A percentile compares a stretch with the other conserved stretches of the same genome.
These are phyloP conservation scores for Pantelozetes paolii DNA, from an alignment of 2,888 invertebrate species.

Conservation along the genomic window DNA sequence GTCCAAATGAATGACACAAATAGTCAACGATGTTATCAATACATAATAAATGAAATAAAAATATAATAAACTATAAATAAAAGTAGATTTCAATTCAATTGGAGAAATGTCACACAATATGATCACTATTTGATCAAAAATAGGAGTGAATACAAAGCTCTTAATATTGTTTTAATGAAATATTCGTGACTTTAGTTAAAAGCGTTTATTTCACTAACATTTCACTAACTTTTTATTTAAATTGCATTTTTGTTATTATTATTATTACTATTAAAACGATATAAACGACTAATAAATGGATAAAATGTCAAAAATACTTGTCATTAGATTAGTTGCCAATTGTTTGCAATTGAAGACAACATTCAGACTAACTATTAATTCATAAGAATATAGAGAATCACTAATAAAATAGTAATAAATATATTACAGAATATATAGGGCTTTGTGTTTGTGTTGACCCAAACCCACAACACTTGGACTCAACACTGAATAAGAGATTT, in stretches of 20 bases:
- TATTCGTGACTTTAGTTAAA: slow-evolving; percentile 19
- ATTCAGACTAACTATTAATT: neutral
- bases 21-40: slow-evolving; percentile 13
- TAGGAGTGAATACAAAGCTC: neutral
- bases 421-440: slow-evolving; percentile 6
- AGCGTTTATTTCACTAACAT: slow-evolving; percentile 16
- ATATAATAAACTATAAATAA: neutral
- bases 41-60: neutral
- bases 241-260: slow-evolving; percentile 23
- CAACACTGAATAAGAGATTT: neutral
- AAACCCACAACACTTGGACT: neutral
- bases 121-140: slow-evolving; percentile 15
- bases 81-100: neutral
- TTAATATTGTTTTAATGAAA: slow-evolving; percentile 19
- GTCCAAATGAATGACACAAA: slow-evolving; percentile 11
- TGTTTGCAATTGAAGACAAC: neutral
- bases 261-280: neutral
- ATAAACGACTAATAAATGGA: neutral
- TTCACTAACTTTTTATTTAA: slow-evolving; percentile 22
- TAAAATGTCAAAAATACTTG: neutral
- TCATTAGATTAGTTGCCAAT: neutral
- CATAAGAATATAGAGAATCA: neutral
- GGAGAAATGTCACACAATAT: slow-evolving; percentile 23
- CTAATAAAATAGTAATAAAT: too few species aligned
- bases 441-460: neutral